Evolutionary conservation across 2,113 vertebrate species (phyloP), one percentile per base, ranked within the genome.

Genomic region (Grammatotria lemairii): DNA sequence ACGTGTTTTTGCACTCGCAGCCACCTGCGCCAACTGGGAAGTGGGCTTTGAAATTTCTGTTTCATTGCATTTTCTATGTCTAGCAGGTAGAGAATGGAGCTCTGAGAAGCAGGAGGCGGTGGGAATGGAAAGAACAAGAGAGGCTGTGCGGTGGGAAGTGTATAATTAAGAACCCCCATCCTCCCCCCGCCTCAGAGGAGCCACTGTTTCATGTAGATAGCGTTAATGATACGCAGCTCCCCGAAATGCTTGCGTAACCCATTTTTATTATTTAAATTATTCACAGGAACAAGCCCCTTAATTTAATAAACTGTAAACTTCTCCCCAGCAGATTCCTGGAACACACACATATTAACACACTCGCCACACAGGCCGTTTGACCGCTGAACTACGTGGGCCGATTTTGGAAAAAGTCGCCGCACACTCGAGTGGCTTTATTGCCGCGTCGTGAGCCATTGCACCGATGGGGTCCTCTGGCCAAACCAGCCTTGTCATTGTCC

Each of bases 401-500:
- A 79, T 60, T 65, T 88, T 73, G 82, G 86, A 86, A 90, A 81
- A 91, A 84, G 58, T 86, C 82, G 4, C 65, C 49, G 8, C 58
- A 83, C 88, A 90, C 87, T 90, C 19, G 19, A 93, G 85, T 45
- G 91, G 80, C 88, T 91, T 88, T 87, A 86, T 87, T 86, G 80
- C 45, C 14, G 35, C 45, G 70, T 87, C 55, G 65, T 87, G 78
- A 80, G 88, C 85, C 33, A 19, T 47, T 80, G 53, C 83, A 80
- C 60, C 26, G 23, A 84, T 68, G 35, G 79, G 79, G 81, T 88
- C 85, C 19, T 14, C 86, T 9, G 70, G 90, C 85, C 84, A 85
- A 91, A 87, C 55, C 86, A 85, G 86, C 80, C 84, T 85, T 57
- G 88, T 91, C 92, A 91, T 94, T 92, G 91, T 94, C 93, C 92